phyloP scores from a whole-genome alignment of 2,888 invertebrate species.

The Ichneumon xanthorius region DNA sequence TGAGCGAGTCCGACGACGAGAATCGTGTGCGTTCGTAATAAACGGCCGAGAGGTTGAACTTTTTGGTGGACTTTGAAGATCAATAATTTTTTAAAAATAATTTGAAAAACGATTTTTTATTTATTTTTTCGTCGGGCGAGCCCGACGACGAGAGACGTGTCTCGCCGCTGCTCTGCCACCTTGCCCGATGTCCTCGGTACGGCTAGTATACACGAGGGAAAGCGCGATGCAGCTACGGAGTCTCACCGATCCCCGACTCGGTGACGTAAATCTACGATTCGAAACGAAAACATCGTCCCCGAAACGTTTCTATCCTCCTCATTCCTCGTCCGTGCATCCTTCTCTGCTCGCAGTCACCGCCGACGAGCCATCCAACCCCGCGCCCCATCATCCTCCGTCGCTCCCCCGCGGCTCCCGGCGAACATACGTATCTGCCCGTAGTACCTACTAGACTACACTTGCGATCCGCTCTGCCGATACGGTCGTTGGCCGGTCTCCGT shows the following conservation, averaged over 20 bases:
- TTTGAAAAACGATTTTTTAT: no score
- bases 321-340: slow-evolving; percentile 24
- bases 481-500: slow-evolving; percentile 53
- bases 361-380: slow-evolving; percentile 38
- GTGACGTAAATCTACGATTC: slow-evolving; percentile 61
- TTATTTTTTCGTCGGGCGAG: no score
- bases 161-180: slow-evolving; percentile 13
- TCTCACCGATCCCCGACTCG: slow-evolving; percentile 37
- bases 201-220: slow-evolving; percentile 79
- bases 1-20: no score
- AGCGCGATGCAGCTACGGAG: slow-evolving; percentile 71
- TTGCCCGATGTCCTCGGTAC: slow-evolving; percentile 73
- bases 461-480: slow-evolving; percentile 46
- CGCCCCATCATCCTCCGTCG: slow-evolving; percentile 17
- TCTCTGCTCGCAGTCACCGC: slow-evolving; percentile 33
- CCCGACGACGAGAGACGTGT: background rate
- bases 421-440: slow-evolving; percentile 2
- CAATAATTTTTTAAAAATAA: no score
- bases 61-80: no score
- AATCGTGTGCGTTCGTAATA: background rate
- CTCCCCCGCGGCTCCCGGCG: slow-evolving; percentile 26
- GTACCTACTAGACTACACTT: slow-evolving; percentile 28
- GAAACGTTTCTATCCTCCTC: slow-evolving; percentile 17
- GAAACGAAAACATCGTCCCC: slow-evolving; percentile 66
- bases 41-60: background rate